A percentile compares a stretch with the other conserved stretches of the same genome.
Evolutionary conservation across 2,888 invertebrate genomes (phyloP).

Genomic region (Troides oblongomaculatus): DNA sequence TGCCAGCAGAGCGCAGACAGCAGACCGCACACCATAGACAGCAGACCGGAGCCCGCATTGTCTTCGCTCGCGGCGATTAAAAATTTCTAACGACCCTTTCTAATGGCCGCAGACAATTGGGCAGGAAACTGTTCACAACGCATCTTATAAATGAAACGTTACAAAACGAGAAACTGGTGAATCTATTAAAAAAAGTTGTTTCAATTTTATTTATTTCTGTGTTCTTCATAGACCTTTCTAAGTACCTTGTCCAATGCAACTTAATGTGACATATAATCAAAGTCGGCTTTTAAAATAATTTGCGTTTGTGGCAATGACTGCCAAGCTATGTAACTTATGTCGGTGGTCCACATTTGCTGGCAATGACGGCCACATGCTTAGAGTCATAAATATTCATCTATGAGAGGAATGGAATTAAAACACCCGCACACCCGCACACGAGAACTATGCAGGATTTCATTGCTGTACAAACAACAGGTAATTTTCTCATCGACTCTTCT

Average conservation of each 20-base stretch:
- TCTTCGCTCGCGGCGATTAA: slow-evolving; percentile 21
- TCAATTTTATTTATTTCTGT: no score
- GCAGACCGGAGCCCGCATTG: slow-evolving; percentile 11
- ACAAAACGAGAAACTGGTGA: background rate
- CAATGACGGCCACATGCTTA: background rate
- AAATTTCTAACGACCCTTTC: slow-evolving; percentile 27
- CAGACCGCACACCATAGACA: background rate
- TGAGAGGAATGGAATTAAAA: background rate
- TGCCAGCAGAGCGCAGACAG: slow-evolving; percentile 3
- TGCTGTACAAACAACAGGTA: no score
- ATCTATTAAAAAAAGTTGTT: no score
- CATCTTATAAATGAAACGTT: slow-evolving; percentile 12
- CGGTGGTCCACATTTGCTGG: slow-evolving; percentile 13
- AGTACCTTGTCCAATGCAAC: no score
- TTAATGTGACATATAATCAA: no score
- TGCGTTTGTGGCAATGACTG: background rate
- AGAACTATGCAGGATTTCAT: background rate
- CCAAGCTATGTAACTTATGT: slow-evolving; percentile 2
- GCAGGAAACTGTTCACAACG: slow-evolving; percentile 9
- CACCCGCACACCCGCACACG: background rate
- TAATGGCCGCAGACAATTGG: slow-evolving; percentile 24
- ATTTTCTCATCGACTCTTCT: no score
- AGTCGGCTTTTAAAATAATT: background rate
- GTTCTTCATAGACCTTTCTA: no score
- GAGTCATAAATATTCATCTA: slow-evolving; percentile 19